Evolutionary conservation across 2,113 vertebrate species (phyloP).

Genomic region (Zeus faber): DNA sequence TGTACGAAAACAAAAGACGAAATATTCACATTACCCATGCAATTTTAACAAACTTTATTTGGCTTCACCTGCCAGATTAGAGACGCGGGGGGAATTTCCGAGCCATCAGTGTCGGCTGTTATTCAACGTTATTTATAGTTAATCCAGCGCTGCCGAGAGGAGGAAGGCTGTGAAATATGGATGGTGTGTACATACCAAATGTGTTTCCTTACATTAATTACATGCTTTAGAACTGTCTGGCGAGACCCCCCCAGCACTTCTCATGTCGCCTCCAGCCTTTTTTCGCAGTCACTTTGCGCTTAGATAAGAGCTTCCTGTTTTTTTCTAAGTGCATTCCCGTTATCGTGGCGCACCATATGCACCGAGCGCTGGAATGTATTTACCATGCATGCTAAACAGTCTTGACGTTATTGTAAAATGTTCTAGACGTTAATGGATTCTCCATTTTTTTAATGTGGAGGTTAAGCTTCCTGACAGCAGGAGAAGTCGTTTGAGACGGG

Average conservation of each 20-base stretch:
- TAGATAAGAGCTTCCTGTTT: constrained; percentile 26
- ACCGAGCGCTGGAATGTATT: constrained; percentile 2
- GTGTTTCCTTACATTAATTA: constrained; percentile 41
- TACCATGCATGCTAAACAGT: constrained; percentile 11
- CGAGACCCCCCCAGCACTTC: constrained; percentile 13
- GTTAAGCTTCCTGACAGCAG: constrained; percentile 24
- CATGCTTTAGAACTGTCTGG: background rate
- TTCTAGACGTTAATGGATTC: constrained; percentile 24
- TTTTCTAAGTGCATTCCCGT: constrained; percentile 13
- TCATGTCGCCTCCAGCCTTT: constrained; percentile 18
- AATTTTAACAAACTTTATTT: constrained; percentile 44
- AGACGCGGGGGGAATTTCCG: constrained; percentile 10
- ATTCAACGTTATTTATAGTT: constrained; percentile 15
- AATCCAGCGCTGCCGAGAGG: constrained; percentile 7
- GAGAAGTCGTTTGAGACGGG: too few relatives aligned
- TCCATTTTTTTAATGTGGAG: constrained; percentile 6
- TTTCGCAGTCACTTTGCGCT: constrained; percentile 10
- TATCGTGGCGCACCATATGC: constrained; percentile 34
- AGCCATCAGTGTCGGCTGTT: constrained; percentile 25
- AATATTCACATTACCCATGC: constrained; percentile 17
- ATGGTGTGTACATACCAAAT: constrained; percentile 39
- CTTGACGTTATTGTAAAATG: constrained; percentile 3
- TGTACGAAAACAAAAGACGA: too few relatives aligned
- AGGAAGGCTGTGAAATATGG: constrained; percentile 33
- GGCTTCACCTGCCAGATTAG: constrained; percentile 37